Conservation (phyloP, 1,140 invertebrate genomes). For the Venustaconcha ellipsiformis region DNA sequence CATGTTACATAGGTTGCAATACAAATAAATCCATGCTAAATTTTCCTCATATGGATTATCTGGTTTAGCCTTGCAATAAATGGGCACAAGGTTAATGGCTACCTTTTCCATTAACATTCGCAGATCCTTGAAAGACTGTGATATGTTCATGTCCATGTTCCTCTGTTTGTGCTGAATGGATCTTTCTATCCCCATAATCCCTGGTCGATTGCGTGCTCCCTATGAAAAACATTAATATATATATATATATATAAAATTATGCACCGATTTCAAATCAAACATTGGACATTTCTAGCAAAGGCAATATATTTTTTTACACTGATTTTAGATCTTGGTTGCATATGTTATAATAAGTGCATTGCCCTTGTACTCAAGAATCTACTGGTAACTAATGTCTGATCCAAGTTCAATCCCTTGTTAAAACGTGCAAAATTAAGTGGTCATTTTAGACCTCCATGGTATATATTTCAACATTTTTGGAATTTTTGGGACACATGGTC, state of each 20-base stretch:
- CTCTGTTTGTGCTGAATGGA: slow-evolving; percentile 90
- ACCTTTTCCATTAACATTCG: slow-evolving; percentile 93
- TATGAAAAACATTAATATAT: slow-evolving; percentile 31
- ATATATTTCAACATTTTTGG: no score
- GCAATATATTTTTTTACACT: not conserved
- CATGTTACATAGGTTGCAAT: not conserved
- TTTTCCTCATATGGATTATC: not conserved
- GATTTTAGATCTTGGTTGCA: not conserved
- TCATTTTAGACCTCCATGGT: no score
- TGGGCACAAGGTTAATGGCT: not conserved
- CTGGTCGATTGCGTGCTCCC: slow-evolving; percentile 67
- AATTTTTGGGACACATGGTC: no score
- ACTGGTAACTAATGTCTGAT: not conserved
- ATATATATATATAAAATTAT: not conserved
- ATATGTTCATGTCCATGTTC: slow-evolving; percentile 91
- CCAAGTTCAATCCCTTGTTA: not conserved
- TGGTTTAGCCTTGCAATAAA: not conserved
- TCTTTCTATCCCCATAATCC: slow-evolving; percentile 96
- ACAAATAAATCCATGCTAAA: not conserved
- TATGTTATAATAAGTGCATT: slow-evolving; percentile 3
- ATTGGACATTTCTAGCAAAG: not conserved
- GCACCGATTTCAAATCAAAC: not conserved
- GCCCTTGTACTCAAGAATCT: not conserved
- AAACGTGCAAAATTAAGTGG: no score
- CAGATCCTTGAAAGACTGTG: slow-evolving; percentile 94